Evolutionary conservation across 2,797 vertebrate genomes (phyloP).

Genomic region (Myripristis murdjan): DNA sequence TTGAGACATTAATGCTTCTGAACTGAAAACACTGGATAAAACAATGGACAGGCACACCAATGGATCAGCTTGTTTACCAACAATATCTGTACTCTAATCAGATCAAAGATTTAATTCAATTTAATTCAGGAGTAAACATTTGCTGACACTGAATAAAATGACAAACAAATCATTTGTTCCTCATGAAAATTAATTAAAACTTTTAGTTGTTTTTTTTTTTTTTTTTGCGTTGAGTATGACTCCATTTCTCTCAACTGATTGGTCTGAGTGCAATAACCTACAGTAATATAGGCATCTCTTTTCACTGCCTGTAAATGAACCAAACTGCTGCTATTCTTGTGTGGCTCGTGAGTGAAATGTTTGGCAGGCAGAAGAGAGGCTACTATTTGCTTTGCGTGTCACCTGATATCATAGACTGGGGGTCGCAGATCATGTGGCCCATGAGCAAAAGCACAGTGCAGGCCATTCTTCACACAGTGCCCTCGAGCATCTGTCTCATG

Average conservation of each 20-base stretch:
- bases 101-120: no score
- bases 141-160: neutral
- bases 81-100: no score
- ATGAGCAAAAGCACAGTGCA: constrained; percentile 97
- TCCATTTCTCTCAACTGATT: neutral
- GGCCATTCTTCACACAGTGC: constrained; percentile 95
- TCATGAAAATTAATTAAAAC: neutral
- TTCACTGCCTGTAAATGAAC: constrained; percentile 5
- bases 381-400: constrained; percentile 58
- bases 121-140: neutral
- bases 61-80: no score
- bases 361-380: constrained; percentile 44
- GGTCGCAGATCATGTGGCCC: constrained; percentile 94
- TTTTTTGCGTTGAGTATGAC: neutral
- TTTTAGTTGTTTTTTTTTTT: no score
- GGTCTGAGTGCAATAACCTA: neutral
- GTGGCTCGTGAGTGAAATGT: constrained; percentile 24
- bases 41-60: no score
- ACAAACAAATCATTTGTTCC: neutral
- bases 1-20: no score
- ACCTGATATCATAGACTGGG: constrained; percentile 95
- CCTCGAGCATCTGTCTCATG: constrained; percentile 95
- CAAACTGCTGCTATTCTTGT: constrained; percentile 22
- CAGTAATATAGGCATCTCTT: neutral
- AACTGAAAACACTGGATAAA: no score